phyloP scores from a whole-genome alignment of 2,797 vertebrate species.

The Hipposideros larvatus region DNA sequence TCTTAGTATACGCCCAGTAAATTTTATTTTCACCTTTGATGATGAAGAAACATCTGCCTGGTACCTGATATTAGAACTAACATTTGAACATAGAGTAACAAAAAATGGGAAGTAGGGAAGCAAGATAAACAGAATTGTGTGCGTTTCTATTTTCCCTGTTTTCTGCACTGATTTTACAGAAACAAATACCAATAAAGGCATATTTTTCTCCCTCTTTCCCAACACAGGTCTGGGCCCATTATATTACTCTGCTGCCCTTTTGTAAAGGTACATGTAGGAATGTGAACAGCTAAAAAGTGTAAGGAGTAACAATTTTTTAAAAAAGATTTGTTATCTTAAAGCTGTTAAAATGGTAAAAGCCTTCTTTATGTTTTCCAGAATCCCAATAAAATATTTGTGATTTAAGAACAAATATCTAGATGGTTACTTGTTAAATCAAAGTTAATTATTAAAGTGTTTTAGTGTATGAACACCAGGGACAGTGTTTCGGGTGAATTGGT shows the following conservation, averaged over 20 bases:
- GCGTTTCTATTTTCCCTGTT: background rate
- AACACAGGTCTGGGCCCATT: background rate
- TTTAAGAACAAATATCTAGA: conserved; percentile 28
- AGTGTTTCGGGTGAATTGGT: conserved; percentile 11
- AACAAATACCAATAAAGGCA: background rate
- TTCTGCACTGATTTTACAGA: conserved; percentile 7
- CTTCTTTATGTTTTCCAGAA: conserved; percentile 21
- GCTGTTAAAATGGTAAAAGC: background rate
- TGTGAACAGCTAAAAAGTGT: conserved; percentile 14
- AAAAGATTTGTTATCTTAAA: conserved; percentile 1
- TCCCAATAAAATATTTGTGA: background rate
- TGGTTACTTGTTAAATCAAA: conserved; percentile 42
- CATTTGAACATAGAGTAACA: background rate
- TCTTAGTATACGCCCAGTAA: conserved; percentile 27
- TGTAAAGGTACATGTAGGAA: background rate
- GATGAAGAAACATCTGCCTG: conserved; percentile 26
- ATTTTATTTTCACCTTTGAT: conserved; percentile 54
- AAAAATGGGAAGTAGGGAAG: background rate
- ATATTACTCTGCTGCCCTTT: background rate
- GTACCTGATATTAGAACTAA: conserved; percentile 27
- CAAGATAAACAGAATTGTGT: conserved; percentile 25
- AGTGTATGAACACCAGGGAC: background rate
- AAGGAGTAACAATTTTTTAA: background rate
- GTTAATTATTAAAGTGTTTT: background rate
- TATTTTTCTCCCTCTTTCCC: background rate